phyloP scores from a whole-genome alignment of 2,113 vertebrate species.

The Sinocyclocheilus maitianheensis region DNA sequence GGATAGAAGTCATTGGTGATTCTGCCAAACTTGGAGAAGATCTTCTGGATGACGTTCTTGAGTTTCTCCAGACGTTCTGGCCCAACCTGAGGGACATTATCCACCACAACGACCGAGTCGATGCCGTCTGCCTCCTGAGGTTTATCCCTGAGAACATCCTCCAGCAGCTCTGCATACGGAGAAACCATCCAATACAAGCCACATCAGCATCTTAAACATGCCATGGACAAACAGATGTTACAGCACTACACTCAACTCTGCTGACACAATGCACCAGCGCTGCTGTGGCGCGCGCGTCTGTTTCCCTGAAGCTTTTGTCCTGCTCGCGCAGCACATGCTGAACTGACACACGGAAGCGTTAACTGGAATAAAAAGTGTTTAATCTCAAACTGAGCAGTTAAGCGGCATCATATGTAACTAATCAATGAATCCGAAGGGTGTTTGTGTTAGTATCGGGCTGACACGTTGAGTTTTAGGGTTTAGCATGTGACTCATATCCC shows the following conservation, averaged over 20 bases:
- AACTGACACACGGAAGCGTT: not conserved
- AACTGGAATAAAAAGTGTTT: not conserved
- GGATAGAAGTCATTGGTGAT: conserved; percentile 96
- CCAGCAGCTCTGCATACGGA: conserved; percentile 77
- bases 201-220: not conserved
- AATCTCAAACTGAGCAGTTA: too few relatives aligned
- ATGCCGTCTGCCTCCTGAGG: conserved; percentile 95
- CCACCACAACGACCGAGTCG: conserved; percentile 94
- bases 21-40: conserved; percentile 98
- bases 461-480: not conserved
- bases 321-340: not conserved
- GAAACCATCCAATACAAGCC: not conserved
- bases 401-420: not conserved
- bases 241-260: not conserved
- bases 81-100: conserved; percentile 96
- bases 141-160: conserved; percentile 85
- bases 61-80: conserved; percentile 93
- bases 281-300: not conserved
- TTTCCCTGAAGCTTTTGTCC: conserved; percentile 19
- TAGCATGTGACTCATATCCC: not conserved
- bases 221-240: not conserved
- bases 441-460: not conserved
- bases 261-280: not conserved
- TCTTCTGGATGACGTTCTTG: conserved; percentile 97
- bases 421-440: not conserved